Percentiles rank a stretch among this genome's conserved stretches.
Evolutionary conservation across 2,888 invertebrate genomes (phyloP).

Genomic region (Drosophila emarginata): DNA sequence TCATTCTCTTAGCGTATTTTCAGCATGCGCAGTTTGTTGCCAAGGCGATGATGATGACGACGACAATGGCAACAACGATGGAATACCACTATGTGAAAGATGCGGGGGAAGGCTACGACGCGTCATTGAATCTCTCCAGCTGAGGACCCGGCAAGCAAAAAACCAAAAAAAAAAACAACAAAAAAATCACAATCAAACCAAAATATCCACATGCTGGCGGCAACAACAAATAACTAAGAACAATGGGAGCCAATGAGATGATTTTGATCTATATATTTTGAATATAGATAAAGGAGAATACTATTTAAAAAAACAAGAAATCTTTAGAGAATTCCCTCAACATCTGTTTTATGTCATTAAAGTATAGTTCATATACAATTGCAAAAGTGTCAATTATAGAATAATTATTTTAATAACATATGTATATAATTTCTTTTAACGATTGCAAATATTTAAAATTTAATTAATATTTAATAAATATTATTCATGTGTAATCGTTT

Average conservation of each 20-base stretch:
- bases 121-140: constrained; percentile 4
- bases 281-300: background rate
- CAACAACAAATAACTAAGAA: constrained; percentile 36
- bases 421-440: too few relatives aligned
- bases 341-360: too few relatives aligned
- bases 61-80: background rate
- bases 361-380: too few relatives aligned
- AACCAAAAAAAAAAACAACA: constrained; percentile 20
- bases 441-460: too few relatives aligned
- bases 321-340: background rate
- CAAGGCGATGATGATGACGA: background rate
- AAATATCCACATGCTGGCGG: constrained; percentile 23
- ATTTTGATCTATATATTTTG: background rate
- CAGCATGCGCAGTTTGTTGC: constrained; percentile 63
- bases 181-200: constrained; percentile 33
- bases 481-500: too few relatives aligned
- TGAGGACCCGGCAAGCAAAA: constrained; percentile 10
- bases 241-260: constrained; percentile 42
- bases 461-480: too few relatives aligned
- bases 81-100: background rate
- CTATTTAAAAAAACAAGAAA: background rate
- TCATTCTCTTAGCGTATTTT: constrained; percentile 32
- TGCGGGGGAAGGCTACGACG: background rate
- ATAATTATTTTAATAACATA: too few relatives aligned
- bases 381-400: too few relatives aligned